Percentiles rank a stretch among this genome's conserved stretches.
Evolutionary conservation across 1,140 invertebrate species (phyloP).

Genomic region (Mylabris phalerata): DNA sequence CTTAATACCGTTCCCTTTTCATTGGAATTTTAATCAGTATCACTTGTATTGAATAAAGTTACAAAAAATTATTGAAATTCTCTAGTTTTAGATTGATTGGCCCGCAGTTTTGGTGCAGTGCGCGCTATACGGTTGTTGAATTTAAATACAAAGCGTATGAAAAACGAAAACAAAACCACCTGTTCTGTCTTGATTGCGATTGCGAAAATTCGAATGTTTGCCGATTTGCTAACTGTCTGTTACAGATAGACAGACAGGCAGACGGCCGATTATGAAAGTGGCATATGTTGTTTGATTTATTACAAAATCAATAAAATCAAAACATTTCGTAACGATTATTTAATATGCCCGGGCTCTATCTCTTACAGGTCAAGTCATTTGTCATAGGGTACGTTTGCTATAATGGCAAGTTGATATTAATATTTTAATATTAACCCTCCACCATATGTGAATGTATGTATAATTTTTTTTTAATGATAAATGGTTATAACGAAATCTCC

Average conservation of each 20-base stretch:
- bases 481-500: too few species aligned
- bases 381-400: background rate
- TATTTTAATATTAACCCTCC: slow-evolving; percentile 12
- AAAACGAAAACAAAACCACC: too few species aligned
- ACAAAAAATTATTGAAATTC: background rate
- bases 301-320: slow-evolving; percentile 7
- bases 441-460: too few species aligned
- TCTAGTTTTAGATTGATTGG: too few species aligned
- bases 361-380: slow-evolving; percentile 7
- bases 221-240: background rate
- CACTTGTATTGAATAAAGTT: slow-evolving; percentile 12
- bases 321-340: slow-evolving; percentile 8
- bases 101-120: too few species aligned
- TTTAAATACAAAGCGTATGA: too few species aligned
- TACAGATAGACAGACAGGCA: background rate
- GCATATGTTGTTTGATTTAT: slow-evolving; percentile 14
- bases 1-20: slow-evolving; percentile 10
- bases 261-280: background rate
- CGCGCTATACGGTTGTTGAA: too few species aligned
- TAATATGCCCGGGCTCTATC: slow-evolving; percentile 1
- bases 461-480: too few species aligned
- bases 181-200: too few species aligned
- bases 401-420: slow-evolving; percentile 4
- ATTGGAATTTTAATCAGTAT: slow-evolving; percentile 11
- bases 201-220: too few species aligned